Base-by-base conservation (phyloP, 2,888 invertebrate species). In the Scaptomyza cyrtandrae region DNA sequence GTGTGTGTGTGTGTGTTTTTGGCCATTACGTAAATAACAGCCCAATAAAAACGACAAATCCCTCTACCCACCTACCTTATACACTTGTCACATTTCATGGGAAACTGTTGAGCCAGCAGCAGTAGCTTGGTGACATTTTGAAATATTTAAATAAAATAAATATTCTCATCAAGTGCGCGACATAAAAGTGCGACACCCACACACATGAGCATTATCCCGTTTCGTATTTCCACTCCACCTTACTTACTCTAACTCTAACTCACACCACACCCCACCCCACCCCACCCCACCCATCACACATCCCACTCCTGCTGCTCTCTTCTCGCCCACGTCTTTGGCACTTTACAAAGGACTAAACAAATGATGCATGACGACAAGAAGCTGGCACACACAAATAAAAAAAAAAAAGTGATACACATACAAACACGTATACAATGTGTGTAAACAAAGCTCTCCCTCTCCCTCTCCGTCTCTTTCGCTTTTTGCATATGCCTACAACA, bases 101-200 rank as follows among this genome's bases (percentile, higher is more conserved):
- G 39, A 68, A 75, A 71, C 60, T 63, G 49, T 63, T 61, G 70
- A 56, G 60, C 49, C 55, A 62, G 58, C 64, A 33, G 29, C 27
- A 31, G 31, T 62, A 68, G 39, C 48, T 77, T 31, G 50, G 70
- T 75, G 65, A 56, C 62, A 66, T 68, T 74, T 80, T 69, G 56
- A 71, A 78, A 80, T 84, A 78, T 82, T 86, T 75, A 80, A 86
- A 78, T 72, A 80, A 82, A 86, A 86, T 86, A 83, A 86, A 82
- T 86, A 82, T 82, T 82, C 82, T 86, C 86, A 83, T 80, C 86
- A 82, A 86, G 82, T 86, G 78, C 80, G 50, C 49, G 60, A 69
- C 68, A 80, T 86, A 86, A 80, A 86, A 80, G 78, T 75, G 54
- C 61, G 65, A 74, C 73, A 59, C 76, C 64, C 66, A 57, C 74